These are phyloP conservation scores for Antheraea assamensis DNA, from an alignment of 2,888 invertebrate genomes.

Conservation along the genomic window DNA sequence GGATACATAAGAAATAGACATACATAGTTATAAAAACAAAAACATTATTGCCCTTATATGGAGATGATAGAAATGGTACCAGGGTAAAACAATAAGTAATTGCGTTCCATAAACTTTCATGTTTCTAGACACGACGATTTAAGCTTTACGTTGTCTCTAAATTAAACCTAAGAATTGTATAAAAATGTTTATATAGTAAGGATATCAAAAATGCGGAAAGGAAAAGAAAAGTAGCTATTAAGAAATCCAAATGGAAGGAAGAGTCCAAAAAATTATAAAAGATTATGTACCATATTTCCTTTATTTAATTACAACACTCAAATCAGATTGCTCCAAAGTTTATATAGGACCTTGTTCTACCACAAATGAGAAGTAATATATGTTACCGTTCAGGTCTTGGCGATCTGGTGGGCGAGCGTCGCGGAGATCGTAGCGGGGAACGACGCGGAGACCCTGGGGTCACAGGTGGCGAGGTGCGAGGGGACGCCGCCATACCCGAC, in stretches of 20 bases:
- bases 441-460: conserved; percentile 73
- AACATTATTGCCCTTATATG: no score
- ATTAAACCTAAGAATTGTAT: no score
- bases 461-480: conserved; percentile 67
- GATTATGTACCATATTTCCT: no score
- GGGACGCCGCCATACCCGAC: conserved; percentile 62
- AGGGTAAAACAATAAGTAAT: conserved; percentile 14
- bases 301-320: no score
- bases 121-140: no score
- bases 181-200: no score
- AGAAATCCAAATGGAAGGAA: not conserved
- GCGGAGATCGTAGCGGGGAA: conserved; percentile 66
- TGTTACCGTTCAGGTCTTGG: conserved; percentile 66
- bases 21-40: no score
- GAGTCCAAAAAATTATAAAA: no score
- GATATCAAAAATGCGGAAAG: not conserved
- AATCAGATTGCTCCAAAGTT: not conserved
- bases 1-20: no score
- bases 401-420: conserved; percentile 65
- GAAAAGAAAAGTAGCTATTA: not conserved
- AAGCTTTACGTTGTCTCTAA: no score
- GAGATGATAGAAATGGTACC: not conserved
- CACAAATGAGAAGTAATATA: not conserved
- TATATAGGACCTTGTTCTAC: not conserved
- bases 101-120: not conserved